These are phyloP conservation scores for Saxidomus purpurata DNA, from an alignment of 1,140 invertebrate genomes.

Conservation along the genomic window DNA sequence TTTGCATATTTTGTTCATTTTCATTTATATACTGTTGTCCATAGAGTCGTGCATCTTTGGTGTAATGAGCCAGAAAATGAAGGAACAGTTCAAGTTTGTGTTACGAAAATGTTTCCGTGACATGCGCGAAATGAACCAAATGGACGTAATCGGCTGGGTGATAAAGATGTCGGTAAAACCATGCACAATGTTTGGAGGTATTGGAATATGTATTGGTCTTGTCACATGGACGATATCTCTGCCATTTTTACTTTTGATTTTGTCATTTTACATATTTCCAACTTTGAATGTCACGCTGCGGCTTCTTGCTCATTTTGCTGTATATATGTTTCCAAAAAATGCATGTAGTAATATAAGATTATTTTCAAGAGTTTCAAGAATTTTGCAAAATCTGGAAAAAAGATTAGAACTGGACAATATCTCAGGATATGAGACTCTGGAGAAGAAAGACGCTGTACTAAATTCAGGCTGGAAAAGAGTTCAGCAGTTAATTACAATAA, in stretches of 20 bases:
- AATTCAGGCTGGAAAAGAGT: not conserved
- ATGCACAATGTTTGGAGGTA: slow-evolving; percentile 40
- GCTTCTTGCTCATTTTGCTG: slow-evolving; percentile 46
- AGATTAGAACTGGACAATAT: not conserved
- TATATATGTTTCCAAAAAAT: slow-evolving; percentile 20
- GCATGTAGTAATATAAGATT: not conserved
- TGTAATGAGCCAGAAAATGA: not conserved
- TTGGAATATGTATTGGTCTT: slow-evolving; percentile 54
- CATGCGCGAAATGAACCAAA: slow-evolving; percentile 43
- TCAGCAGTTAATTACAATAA: slow-evolving; percentile 53
- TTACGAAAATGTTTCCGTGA: slow-evolving; percentile 50
- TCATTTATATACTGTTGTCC: slow-evolving; percentile 23
- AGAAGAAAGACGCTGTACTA: slow-evolving; percentile 4
- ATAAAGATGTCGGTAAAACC: slow-evolving; percentile 14
- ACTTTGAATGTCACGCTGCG: slow-evolving; percentile 47
- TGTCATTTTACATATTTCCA: slow-evolving; percentile 58
- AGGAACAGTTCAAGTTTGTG: slow-evolving; percentile 39
- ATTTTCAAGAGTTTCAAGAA: not conserved
- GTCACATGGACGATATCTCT: slow-evolving; percentile 34
- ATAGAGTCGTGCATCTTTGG: slow-evolving; percentile 37
- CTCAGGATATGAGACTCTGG: not conserved
- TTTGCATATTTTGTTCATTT: slow-evolving; percentile 28
- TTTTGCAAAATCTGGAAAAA: not conserved
- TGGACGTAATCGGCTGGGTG: slow-evolving; percentile 36
- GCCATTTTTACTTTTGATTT: slow-evolving; percentile 24